phyloP scores from a whole-genome alignment of 2,797 vertebrate species.

The Parauchenoglanis ngamensis region DNA sequence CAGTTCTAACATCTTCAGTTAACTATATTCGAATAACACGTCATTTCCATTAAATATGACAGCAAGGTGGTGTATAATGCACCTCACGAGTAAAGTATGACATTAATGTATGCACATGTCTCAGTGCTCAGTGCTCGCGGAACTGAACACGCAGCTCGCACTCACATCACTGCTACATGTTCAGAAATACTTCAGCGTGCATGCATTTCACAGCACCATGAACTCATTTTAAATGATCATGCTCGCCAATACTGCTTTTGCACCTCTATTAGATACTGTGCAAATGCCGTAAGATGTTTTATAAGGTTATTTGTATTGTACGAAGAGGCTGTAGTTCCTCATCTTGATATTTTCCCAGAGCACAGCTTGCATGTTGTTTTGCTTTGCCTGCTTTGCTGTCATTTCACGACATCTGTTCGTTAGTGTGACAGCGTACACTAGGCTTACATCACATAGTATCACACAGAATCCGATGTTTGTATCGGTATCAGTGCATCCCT shows the following conservation, averaged over 20 bases:
- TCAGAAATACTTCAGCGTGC: neutral
- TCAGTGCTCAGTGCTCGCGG: neutral
- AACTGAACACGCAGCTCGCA: neutral
- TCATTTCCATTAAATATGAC: neutral
- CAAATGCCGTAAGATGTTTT: neutral
- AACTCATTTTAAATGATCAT: neutral
- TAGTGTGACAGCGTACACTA: neutral
- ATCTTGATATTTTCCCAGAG: too few species aligned
- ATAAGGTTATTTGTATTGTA: neutral
- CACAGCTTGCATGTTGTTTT: too few species aligned
- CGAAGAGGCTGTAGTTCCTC: too few species aligned
- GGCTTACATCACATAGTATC: neutral
- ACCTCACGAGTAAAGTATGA: neutral
- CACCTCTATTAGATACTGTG: neutral
- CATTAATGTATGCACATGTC: too few species aligned
- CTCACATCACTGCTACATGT: neutral
- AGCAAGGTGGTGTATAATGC: neutral
- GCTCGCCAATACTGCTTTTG: neutral
- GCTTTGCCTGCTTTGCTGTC: too few species aligned
- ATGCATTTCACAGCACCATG: neutral
- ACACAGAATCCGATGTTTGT: neutral
- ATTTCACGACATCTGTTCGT: neutral
- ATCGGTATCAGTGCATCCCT: neutral
- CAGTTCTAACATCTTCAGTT: too few species aligned
- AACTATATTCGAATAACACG: neutral